Percentiles rank a stretch among this genome's conserved stretches.
These are phyloP conservation scores for Globodera ellingtonae DNA, from an alignment of 1,140 invertebrate genomes.

Conservation along the genomic window DNA sequence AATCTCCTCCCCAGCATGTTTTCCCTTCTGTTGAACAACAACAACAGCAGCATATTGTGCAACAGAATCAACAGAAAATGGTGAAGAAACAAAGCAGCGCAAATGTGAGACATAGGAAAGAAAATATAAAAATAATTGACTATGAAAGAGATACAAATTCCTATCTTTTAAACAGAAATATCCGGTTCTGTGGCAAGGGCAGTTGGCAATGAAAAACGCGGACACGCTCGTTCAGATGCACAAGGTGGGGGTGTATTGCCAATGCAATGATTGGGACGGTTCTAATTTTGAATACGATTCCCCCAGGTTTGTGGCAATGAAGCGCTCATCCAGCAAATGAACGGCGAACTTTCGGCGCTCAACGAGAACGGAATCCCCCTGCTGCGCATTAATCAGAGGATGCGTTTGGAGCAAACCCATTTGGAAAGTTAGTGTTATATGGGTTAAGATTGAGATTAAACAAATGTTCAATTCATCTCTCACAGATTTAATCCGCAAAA, in stretches of 20 bases:
- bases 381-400: constrained; percentile 88
- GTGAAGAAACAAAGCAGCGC: constrained; percentile 41
- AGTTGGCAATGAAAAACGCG: constrained; percentile 90
- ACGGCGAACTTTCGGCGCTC: constrained; percentile 69
- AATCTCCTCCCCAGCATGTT: neutral
- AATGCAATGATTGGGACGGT: neutral
- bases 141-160: constrained; percentile 20
- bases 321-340: constrained; percentile 44
- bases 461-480: neutral
- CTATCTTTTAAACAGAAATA: constrained; percentile 73
- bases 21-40: constrained; percentile 17
- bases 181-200: constrained; percentile 93
- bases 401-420: constrained; percentile 89
- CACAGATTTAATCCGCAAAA: constrained; percentile 31
- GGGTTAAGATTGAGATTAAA: neutral
- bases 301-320: constrained; percentile 84
- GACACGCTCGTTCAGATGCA: constrained; percentile 96
- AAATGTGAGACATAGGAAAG: constrained; percentile 14
- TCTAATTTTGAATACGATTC: neutral
- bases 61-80: constrained; percentile 36
- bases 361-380: constrained; percentile 74
- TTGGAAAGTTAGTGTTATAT: constrained; percentile 79
- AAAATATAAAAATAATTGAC: constrained; percentile 6
- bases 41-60: constrained; percentile 30
- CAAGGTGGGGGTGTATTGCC: constrained; percentile 80